Conservation (phyloP, 2,888 invertebrate genomes). For the Caenorhabditis auriculariae region DNA sequence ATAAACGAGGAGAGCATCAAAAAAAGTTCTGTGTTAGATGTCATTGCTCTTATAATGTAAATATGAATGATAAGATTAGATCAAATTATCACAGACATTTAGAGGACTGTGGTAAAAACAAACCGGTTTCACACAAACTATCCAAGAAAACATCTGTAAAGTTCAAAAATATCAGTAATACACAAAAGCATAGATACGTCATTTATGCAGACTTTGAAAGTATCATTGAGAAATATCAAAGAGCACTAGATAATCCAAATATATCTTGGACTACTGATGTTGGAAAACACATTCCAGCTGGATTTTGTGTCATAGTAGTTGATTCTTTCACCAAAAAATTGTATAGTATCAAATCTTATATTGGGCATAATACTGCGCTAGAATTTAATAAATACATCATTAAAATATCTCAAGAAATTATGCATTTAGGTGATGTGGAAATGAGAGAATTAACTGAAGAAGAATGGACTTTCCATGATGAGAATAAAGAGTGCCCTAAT, state of each 20-base stretch:
- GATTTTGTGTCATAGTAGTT: conserved; percentile 28
- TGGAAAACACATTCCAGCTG: conserved; percentile 32
- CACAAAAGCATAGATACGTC: conserved; percentile 37
- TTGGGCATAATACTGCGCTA: conserved; percentile 8
- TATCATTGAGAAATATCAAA: conserved; percentile 17
- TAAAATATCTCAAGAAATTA: conserved; percentile 10
- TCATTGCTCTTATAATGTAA: too few relatives aligned
- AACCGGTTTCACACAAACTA: conserved; percentile 20
- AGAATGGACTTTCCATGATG: conserved; percentile 3
- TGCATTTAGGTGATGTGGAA: conserved; percentile 2
- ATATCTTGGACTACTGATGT: conserved; percentile 22
- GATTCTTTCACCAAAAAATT: conserved; percentile 18
- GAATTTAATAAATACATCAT: conserved; percentile 23
- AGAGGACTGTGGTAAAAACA: conserved; percentile 31
- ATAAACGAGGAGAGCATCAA: conserved; percentile 18
- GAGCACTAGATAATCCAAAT: conserved; percentile 8
- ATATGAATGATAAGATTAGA: conserved; percentile 14
- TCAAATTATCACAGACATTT: conserved; percentile 26
- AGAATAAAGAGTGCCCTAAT: conserved; percentile 3
- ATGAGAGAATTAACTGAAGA: conserved; percentile 15
- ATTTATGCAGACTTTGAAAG: conserved; percentile 34
- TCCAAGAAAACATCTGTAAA: conserved; percentile 19
- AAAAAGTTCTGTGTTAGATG: conserved; percentile 25
- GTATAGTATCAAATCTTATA: conserved; percentile 7
- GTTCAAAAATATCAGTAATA: conserved; percentile 28